Evolutionary conservation across 2,113 vertebrate genomes (phyloP).

Genomic region (Chionodraco myersi): DNA sequence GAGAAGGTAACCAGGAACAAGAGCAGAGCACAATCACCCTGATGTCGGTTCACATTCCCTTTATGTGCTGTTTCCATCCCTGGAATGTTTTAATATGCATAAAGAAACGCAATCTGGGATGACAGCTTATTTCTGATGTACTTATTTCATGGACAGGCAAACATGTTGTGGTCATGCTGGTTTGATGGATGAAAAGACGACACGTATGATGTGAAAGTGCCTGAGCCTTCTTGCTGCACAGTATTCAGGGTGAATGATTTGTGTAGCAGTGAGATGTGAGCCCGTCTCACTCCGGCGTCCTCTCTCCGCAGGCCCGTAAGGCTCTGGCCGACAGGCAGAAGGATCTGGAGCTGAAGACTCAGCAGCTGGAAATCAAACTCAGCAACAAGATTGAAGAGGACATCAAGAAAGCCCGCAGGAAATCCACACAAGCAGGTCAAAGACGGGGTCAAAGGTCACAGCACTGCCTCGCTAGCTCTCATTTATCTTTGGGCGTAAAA

Average conservation of each 20-base stretch:
- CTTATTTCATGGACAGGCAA: slow-evolving; percentile 13
- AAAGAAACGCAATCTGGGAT: slow-evolving; percentile 39
- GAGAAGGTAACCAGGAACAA: slow-evolving; percentile 88
- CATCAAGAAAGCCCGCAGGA: slow-evolving; percentile 96
- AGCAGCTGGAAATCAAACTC: slow-evolving; percentile 96
- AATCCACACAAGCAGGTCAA: slow-evolving; percentile 97
- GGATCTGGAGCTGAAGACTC: slow-evolving; percentile 96
- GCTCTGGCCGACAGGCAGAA: slow-evolving; percentile 94
- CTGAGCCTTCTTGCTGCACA: too few species aligned
- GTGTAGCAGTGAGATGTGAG: neutral
- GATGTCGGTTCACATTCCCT: slow-evolving; percentile 64
- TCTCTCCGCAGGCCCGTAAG: slow-evolving; percentile 88
- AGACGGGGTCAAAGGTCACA: slow-evolving; percentile 2
- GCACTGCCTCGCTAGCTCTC: too few species aligned
- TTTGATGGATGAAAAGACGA: neutral
- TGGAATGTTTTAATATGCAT: slow-evolving; percentile 47
- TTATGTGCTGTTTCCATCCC: slow-evolving; percentile 42
- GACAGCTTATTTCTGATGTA: slow-evolving; percentile 32
- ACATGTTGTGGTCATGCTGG: neutral
- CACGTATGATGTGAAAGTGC: neutral
- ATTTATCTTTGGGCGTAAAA: too few species aligned
- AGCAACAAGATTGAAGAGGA: slow-evolving; percentile 97
- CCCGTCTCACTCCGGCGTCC: slow-evolving; percentile 2
- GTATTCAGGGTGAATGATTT: neutral
- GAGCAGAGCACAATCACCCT: slow-evolving; percentile 32